Evolutionary conservation across 1,140 invertebrate species (phyloP), one percentile per base, ranked within the genome.

Genomic region (Calephelis virginiensis): DNA sequence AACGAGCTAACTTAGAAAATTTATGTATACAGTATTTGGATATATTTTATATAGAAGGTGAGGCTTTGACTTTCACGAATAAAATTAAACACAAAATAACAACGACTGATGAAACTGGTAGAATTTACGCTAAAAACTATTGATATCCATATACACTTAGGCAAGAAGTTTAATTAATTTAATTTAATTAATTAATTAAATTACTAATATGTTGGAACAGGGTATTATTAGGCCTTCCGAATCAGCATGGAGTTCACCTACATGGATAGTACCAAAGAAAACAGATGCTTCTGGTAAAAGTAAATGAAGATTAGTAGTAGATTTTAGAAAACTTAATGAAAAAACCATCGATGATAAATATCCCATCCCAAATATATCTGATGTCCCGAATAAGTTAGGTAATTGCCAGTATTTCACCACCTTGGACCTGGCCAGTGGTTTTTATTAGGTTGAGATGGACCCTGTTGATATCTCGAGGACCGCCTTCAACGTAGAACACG

Each of bases 1-100:
- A 72, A 69, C 67, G 67, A 28, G 49, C 67, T 56, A 59, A 72
- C 13, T 47, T 68, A 46, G 38, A 65, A 59, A 50, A n/a, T 61
- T 63, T 67, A 45, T 64, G 49, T 71, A 28, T 66, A 10, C 45
- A 62, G 40, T 67, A 68, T 65, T 45, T 47, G 14, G 69, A 70
- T 38, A 50, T 70, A 5, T 64, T 67, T 45, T 66, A 67, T 45
- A 66, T 64, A 11, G 67, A 68, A 13, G 62, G 53, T 48, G 67
- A 68, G 48, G 17, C 50, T 38, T 53, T 68, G 13, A 68, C 62
- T 45, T 68, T 68, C 14, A 68, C 49, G 8, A 68, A 68, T 47
- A 64, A 68, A 68, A 68, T 68, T 56, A 63, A 68, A 68, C 40
- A 43, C 40, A 43, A 43, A 43, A 43, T 43, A 8, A 43, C 1